Evolutionary conservation across 2,888 invertebrate species (phyloP), one percentile per base, ranked within the genome.

Genomic region (Enoplolaimus lenunculus): DNA sequence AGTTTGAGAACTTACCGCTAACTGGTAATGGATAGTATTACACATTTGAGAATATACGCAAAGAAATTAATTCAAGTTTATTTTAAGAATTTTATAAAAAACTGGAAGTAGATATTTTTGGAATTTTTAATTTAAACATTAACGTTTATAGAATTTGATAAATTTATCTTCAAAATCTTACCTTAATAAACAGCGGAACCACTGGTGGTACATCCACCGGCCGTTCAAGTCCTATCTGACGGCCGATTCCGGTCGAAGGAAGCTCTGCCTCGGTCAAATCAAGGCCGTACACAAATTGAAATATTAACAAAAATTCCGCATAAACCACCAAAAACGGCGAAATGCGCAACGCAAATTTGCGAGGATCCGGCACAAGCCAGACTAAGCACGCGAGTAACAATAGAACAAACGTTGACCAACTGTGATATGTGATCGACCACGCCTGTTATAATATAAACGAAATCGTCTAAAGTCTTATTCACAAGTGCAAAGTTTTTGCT

Each of bases 401-500:
- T 64, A 95, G 86, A 29, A 92, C 89, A 81, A 97, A 95, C 0
- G 95, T 93, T 74, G 94, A 84, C 95, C 95, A 97, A 79, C 92
- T 92, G 83, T 94, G 92, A 82, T 91, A 97, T 79, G 93, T 91
- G 79, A 98, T 95, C 80, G 93, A 93, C 97, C 97, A 98, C 1
- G 91, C 90, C 91, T 92, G 81, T 45, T 45, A 45, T 45, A 45
- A 13, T 21, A 7, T 7, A 13, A 13, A 21, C 21, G 45, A 7
- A 45, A 13, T 45, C 45, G 21, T 45, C 21, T 21, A 45, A 13
- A 21, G 45, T 13, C 7, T 21, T 45, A 21, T 45, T 45, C 21
- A 13, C 7, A 45, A 45, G 45, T 45, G 45, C 45, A 7, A 21
- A 45, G n/a, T n/a, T n/a, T n/a, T n/a, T n/a, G n/a, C n/a, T n/a